These are phyloP conservation scores for Percopsis transmontana DNA, from an alignment of 2,113 vertebrate species.

Conservation along the genomic window DNA sequence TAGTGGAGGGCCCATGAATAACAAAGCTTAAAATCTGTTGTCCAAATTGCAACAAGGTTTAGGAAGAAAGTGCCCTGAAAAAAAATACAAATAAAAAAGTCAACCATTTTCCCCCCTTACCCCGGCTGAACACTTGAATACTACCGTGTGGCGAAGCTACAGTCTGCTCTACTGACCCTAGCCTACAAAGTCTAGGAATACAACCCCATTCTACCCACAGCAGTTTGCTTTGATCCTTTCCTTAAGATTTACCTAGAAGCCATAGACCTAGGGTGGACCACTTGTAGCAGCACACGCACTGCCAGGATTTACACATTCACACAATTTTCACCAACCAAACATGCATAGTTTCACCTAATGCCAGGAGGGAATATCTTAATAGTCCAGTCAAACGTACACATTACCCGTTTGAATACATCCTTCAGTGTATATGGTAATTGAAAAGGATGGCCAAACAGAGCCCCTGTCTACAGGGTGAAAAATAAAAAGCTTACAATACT, in stretches of 20 bases:
- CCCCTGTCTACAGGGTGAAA: constrained; percentile 46
- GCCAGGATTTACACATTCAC: constrained; percentile 13
- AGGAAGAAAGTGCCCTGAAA: background rate
- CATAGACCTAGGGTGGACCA: constrained; percentile 20
- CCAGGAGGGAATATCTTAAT: constrained; percentile 21
- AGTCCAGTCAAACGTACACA: constrained; percentile 31
- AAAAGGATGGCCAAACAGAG: constrained; percentile 34
- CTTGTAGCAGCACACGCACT: constrained; percentile 49
- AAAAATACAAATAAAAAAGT: background rate
- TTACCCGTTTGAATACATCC: constrained; percentile 5
- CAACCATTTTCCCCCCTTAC: constrained; percentile 14
- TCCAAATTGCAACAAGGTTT: constrained; percentile 32
- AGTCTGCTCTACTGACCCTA: constrained; percentile 29
- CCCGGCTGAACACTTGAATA: constrained; percentile 38
- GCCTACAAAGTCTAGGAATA: constrained; percentile 12
- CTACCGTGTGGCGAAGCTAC: constrained; percentile 21
- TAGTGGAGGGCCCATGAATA: constrained; percentile 65
- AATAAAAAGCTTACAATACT: background rate
- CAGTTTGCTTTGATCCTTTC: constrained; percentile 12
- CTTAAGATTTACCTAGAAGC: constrained; percentile 1
- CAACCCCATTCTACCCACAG: background rate
- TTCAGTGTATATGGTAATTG: constrained; percentile 3
- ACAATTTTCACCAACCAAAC: constrained; percentile 31
- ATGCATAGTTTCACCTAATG: constrained; percentile 36
- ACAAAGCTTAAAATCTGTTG: constrained; percentile 42